Evolutionary conservation across 1,140 invertebrate species (phyloP).

Genomic region (Aphis craccivora): DNA sequence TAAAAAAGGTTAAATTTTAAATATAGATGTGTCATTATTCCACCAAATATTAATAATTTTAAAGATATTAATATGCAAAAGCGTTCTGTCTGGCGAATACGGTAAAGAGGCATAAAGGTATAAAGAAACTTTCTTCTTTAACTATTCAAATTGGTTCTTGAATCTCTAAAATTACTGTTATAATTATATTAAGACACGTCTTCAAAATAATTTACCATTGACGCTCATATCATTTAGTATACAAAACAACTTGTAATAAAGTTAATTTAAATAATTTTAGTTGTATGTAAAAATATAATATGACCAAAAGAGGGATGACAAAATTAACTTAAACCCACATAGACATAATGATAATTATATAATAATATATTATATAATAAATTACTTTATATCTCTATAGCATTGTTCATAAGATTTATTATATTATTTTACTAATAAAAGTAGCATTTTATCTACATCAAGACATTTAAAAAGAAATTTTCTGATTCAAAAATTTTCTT

Average conservation of each 20-base stretch:
- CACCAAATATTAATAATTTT: conserved; percentile 31
- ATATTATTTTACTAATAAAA: background rate
- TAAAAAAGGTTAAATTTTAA: background rate
- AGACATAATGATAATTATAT: background rate
- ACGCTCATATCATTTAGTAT: background rate
- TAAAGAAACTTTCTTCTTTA: background rate
- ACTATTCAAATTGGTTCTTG: conserved; percentile 3
- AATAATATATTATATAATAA: background rate
- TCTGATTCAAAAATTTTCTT: background rate
- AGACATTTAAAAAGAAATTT: background rate
- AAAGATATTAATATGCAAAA: background rate
- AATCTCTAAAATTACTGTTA: background rate
- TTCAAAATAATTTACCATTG: background rate
- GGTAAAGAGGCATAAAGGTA: background rate
- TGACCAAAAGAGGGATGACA: background rate
- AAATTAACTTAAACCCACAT: background rate
- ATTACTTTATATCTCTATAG: background rate
- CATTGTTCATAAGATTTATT: background rate
- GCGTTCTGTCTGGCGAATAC: background rate
- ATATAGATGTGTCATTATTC: background rate
- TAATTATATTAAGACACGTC: conserved; percentile 1
- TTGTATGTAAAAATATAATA: background rate
- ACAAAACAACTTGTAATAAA: background rate
- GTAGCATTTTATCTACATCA: background rate
- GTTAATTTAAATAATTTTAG: background rate